Percentiles rank a stretch among this genome's conserved stretches.
These are phyloP conservation scores for Gallinago stenura DNA, from an alignment of 2,797 vertebrate genomes.

Conservation along the genomic window DNA sequence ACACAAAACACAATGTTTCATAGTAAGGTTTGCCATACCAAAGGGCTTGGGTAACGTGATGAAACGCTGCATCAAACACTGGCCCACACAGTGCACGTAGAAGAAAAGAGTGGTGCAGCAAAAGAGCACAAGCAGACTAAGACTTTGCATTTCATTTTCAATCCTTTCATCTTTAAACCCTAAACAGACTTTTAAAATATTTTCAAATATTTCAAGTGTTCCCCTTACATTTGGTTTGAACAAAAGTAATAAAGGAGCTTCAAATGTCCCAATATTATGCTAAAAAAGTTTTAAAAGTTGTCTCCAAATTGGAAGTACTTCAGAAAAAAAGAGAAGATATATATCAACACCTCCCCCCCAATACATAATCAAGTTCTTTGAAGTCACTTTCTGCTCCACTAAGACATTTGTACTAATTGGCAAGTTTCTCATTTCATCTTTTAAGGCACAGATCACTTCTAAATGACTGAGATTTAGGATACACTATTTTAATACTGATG, in stretches of 20 bases:
- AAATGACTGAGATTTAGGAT: slow-evolving; percentile 18
- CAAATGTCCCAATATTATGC: not conserved
- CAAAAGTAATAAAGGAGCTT: not conserved
- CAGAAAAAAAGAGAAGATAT: not conserved
- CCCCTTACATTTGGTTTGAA: not conserved
- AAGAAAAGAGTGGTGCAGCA: not conserved
- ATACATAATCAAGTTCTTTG: slow-evolving; percentile 22
- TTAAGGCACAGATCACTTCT: slow-evolving; percentile 1
- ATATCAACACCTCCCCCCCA: not conserved
- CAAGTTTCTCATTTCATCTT: slow-evolving; percentile 34
- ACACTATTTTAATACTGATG: slow-evolving; percentile 17
- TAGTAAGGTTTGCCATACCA: not conserved
- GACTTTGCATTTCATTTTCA: not conserved
- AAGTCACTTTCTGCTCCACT: slow-evolving; percentile 34
- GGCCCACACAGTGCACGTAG: not conserved
- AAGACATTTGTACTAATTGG: slow-evolving; percentile 37
- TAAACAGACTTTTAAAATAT: not conserved
- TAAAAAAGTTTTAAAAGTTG: not conserved
- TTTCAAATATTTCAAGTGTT: not conserved
- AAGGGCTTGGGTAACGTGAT: not conserved
- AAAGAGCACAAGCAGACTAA: not conserved
- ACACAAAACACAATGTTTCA: not conserved
- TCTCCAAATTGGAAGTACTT: not conserved
- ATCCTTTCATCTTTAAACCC: not conserved
- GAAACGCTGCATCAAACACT: not conserved